Evolutionary conservation across 1,140 invertebrate species (phyloP), one percentile per base, ranked within the genome.

Genomic region (Steinernema khuongi): DNA sequence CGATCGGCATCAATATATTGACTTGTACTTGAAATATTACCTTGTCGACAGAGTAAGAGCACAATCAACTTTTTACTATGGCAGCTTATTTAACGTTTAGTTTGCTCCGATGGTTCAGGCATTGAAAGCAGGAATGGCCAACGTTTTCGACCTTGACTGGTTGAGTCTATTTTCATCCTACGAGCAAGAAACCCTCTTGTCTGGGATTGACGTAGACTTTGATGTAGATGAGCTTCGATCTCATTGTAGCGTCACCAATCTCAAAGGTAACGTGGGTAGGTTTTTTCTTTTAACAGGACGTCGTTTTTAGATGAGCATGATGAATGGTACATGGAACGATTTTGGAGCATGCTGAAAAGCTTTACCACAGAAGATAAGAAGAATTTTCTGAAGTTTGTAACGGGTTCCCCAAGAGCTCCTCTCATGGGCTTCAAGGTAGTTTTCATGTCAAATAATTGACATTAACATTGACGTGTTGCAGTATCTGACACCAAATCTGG

Each of bases 1-100:
- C 70, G 97, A 98, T 87, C 89, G 92, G 72, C 94, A 97, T 84
- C 94, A 97, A 86, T 99, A 98, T 83, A 94, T 98, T 80, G 94
- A 97, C 86, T 86, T 96, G 71, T 91, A 98, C 86, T 94, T 95
- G 0, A 93, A 97, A 88, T 96, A 94, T 80, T 96, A 96, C 87
- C 87, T 97, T 26, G 97, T 97, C 86, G 91, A 90, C 81, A 94
- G 96, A 88, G 87, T 88, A 74, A 76, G n/a, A n/a, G 73, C 75
- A 31, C 1, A 68, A 60, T 60, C 22, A 2, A 66, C 1, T 2
- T n/a, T 60, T 31, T 67, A 32, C 32, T 72, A 29, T 32, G 44
- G 1, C 14, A n/a, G 31, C 18, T 44, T 73, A n/a, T n/a, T n/a
- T n/a, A n/a, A n/a, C 11, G n/a, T 72, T 75, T 73, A 70, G 41